phyloP scores from a whole-genome alignment of 1,140 invertebrate genomes.

The Chironomus tepperi region DNA sequence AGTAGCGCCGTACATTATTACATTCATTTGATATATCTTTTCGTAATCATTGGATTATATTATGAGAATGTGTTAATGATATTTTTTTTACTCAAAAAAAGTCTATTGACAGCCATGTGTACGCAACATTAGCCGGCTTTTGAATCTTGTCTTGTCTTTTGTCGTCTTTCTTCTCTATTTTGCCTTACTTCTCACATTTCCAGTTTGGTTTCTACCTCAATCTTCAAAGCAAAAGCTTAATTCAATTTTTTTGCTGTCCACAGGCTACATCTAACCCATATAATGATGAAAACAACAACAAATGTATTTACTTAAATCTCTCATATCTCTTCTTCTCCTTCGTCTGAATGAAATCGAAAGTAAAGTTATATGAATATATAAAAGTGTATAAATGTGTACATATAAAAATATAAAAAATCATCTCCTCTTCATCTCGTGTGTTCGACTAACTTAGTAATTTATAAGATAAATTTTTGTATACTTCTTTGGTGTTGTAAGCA shows the following conservation, averaged over 20 bases:
- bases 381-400: background rate
- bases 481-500: background rate
- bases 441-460: slow-evolving; percentile 9
- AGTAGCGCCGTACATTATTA: slow-evolving; percentile 6
- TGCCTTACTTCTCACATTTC: background rate
- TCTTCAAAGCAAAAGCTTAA: background rate
- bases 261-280: background rate
- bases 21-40: background rate
- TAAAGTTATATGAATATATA: slow-evolving; percentile 1
- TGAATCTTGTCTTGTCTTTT: background rate
- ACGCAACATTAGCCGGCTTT: slow-evolving; percentile 9
- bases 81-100: background rate
- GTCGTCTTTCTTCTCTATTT: background rate
- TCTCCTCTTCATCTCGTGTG: background rate
- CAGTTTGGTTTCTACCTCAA: background rate
- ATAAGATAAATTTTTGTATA: background rate
- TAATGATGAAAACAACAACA: background rate
- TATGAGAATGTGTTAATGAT: slow-evolving; percentile 8
- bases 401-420: background rate
- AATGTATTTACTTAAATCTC: background rate
- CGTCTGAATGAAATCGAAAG: slow-evolving; percentile 1
- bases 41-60: background rate
- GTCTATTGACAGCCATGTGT: background rate
- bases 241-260: background rate
- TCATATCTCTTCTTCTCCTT: background rate